Evolutionary conservation across 92 coral and sea anemone species (phyloP), one percentile per base, ranked within the genome.

Genomic region (Virgularia gustaviana): DNA sequence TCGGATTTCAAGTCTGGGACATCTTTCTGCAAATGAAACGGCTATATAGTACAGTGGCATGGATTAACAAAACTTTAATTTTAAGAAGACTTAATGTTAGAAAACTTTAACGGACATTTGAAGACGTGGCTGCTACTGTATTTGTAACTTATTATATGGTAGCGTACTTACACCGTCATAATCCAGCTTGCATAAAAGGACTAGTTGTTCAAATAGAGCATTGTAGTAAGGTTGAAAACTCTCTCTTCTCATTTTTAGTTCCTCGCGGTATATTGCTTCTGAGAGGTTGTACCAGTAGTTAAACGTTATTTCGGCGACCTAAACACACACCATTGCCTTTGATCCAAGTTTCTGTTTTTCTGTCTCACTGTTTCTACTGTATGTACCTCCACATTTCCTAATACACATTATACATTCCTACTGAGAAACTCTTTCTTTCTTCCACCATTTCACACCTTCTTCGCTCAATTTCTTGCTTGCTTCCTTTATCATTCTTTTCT

Each of bases 291-390:
- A 94, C 99, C 99, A 94, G 82, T 88, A 94, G 67, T 94, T 94
- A 70, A 94, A 94, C n/a, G 99, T 94, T 41, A 94, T 89, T 75
- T 94, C 99, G 27, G 96, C 96, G 49, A 94, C 90, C 99, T 94
- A 76, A 10, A 36, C 23, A 78, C 28, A 57, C n/a, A n/a, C n/a
- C n/a, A n/a, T n/a, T n/a, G n/a, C n/a, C n/a, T n/a, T n/a, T n/a
- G n/a, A n/a, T n/a, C n/a, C n/a, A n/a, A n/a, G n/a, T n/a, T n/a
- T n/a, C n/a, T n/a, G n/a, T n/a, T n/a, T n/a, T n/a, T n/a, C n/a
- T n/a, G n/a, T n/a, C n/a, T n/a, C n/a, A n/a, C n/a, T n/a, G n/a
- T n/a, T n/a, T n/a, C n/a, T n/a, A n/a, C n/a, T n/a, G 16, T 5
- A 36, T n/a, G n/a, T n/a, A 41, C 47, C 9, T 41, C 9, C 47